Base-by-base conservation (phyloP, 2,888 invertebrate genomes). In the Sepiola atlantica region DNA sequence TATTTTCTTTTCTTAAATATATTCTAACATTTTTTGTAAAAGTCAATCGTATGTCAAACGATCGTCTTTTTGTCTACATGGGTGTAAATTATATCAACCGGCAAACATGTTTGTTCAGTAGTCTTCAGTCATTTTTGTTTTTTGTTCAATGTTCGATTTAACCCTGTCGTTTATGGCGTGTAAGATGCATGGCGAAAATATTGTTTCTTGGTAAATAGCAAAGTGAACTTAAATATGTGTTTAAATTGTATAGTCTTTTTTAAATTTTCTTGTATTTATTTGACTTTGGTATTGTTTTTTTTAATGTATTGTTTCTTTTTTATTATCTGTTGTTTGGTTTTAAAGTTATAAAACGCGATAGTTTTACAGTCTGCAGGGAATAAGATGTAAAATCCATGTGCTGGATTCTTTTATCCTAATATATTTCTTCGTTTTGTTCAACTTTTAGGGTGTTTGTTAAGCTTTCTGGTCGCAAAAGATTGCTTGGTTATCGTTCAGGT, bases 281-380 rank as follows among this genome's bases (percentile, higher is more conserved):
- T 21, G 57, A 0, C 24, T 57, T 24, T 57, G 24, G 20, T 57
- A 24, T 57, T 57, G 57, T 57, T 57, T 20, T 57, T 57, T 20
- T 57, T 55, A 21, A 24, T 57, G 57, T 20, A 24, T 20, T 6
- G 20, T 16, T 18, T 57, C 6, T 18, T 57, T 20, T 18, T 57
- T 16, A 0, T 57, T n/a, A 12, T n/a, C 3, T 14, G 2, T 77
- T 77, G n/a, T 77, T 77, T 61, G 21, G 28, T 28, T 61, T 6
- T 45, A 45, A 77, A 77, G 77, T 77, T 77, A 77, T 77, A 77
- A 77, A 32, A n/a, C 77, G 77, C 77, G n/a, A 77, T 77, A 77
- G n/a, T 77, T 4, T 16, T n/a, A 12, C 2, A 77, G n/a, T n/a
- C 77, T n/a, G n/a, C 77, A 77, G 16, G n/a, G 77, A 77, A 77